A percentile compares a stretch with the other conserved stretches of the same genome.
phyloP scores from a whole-genome alignment of 2,113 vertebrate genomes.

The Oreochromis spilurus region DNA sequence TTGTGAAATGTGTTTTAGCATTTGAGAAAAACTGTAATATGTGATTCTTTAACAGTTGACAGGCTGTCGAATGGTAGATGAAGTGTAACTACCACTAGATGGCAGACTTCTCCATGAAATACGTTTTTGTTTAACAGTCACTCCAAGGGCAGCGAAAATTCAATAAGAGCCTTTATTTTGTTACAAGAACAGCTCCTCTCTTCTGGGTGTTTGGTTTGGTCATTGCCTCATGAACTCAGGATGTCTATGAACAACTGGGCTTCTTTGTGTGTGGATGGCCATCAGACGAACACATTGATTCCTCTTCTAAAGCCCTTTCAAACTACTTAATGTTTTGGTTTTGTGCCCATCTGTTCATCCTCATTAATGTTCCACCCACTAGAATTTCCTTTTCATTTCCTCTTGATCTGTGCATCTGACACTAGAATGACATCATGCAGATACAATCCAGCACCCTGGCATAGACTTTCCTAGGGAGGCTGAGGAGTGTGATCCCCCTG shows the following conservation, averaged over 20 bases:
- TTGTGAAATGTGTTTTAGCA: too few species aligned
- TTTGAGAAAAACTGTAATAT: neutral
- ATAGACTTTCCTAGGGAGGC: neutral
- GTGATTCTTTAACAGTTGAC: neutral
- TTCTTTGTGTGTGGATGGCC: neutral
- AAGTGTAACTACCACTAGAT: neutral
- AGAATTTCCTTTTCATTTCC: neutral
- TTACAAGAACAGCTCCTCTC: neutral
- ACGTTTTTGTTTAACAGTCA: neutral
- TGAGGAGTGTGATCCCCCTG: neutral
- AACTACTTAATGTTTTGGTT: neutral
- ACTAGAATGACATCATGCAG: neutral
- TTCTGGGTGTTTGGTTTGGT: neutral
- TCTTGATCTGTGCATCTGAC: neutral
- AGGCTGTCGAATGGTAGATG: neutral
- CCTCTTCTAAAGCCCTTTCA: neutral
- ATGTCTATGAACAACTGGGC: neutral
- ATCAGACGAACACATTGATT: neutral
- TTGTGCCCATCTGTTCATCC: neutral
- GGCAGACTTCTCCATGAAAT: neutral
- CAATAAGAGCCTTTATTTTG: neutral
- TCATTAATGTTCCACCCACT: neutral
- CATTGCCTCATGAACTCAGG: neutral
- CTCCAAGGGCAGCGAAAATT: neutral
- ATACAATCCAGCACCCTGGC: neutral